Evolutionary conservation across 2,113 vertebrate genomes (phyloP).

Genomic region (Zosterops hypoxanthus): DNA sequence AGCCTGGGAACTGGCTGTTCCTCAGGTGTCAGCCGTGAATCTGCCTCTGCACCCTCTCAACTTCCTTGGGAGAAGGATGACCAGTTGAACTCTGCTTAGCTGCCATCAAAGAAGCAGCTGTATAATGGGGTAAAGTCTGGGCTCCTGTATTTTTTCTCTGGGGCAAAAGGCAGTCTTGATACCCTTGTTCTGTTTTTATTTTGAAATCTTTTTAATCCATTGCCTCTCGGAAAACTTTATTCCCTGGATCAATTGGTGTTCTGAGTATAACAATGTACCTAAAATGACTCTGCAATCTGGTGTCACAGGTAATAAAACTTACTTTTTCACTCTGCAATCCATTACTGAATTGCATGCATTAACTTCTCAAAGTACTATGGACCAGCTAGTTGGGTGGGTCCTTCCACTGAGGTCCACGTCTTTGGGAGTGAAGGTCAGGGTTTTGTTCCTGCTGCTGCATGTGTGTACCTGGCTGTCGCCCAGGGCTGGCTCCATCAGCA

Average conservation of each 20-base stretch:
- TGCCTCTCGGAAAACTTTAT: background rate
- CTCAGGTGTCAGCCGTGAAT: background rate
- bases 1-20: background rate
- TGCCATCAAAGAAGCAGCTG: background rate
- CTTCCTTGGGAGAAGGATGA: background rate
- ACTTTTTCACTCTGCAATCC: background rate
- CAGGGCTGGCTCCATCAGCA: accelerated
- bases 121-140: background rate
- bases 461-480: background rate
- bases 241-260: background rate
- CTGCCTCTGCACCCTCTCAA: accelerated
- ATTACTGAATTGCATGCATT: background rate
- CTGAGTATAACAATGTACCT: background rate
- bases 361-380: background rate
- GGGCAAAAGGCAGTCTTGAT: background rate
- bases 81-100: background rate
- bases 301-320: background rate
- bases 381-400: background rate
- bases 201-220: background rate
- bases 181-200: background rate
- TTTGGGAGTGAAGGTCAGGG: background rate
- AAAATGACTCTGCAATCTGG: background rate
- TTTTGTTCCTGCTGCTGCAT: background rate
- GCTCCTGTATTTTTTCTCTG: background rate
- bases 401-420: background rate